Evolutionary conservation across 2,113 vertebrate species (phyloP), one percentile per base, ranked within the genome.

Genomic region (Poecile atricapillus): DNA sequence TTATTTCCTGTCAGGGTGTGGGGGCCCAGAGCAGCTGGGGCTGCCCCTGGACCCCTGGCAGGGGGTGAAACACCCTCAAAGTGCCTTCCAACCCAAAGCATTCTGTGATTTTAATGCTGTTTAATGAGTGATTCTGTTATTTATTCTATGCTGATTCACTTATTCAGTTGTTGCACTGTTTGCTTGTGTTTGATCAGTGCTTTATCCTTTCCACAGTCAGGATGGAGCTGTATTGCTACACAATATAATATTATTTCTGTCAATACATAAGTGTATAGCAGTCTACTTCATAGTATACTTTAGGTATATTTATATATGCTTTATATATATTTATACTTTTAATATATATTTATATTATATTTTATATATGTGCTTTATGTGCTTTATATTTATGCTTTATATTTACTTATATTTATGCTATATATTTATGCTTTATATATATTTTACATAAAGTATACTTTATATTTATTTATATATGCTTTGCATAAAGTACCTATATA

Each of bases 171-270:
- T 73, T 44, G 7, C 17, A 5, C 16, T 8, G 58, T 65, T 56
- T 60, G 33, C 28, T 76, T 3, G 11, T n/a, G 21, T 23, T 79
- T 27, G 33, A 9, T 18, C 24, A 18, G 16, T 78, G 8, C 39
- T 43, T 82, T 41, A 15, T 71, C 33, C 18, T 64, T 46, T 39
- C 17, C 15, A 5, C 21, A 49, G 5, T 35, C 22, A 59, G 13
- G 13, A 24, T 22, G 23, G 28, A n/a, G 23, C 18, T 64, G 1
- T 23, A 8, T 22, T 41, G 27, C 15, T 50, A 15, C 20, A 9
- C 44, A 68, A 15, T 1, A 7, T 0, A 16, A 49, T 27, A 13
- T 11, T 11, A 7, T 14, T 73, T 63, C 8, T 56, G 2, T 23
- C 60, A 31, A 35, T 41, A 11, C 7, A 0, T 4, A 7, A 20